These are phyloP conservation scores for Dendrolimus punctatus DNA, from an alignment of 1,140 invertebrate genomes.

Conservation along the genomic window DNA sequence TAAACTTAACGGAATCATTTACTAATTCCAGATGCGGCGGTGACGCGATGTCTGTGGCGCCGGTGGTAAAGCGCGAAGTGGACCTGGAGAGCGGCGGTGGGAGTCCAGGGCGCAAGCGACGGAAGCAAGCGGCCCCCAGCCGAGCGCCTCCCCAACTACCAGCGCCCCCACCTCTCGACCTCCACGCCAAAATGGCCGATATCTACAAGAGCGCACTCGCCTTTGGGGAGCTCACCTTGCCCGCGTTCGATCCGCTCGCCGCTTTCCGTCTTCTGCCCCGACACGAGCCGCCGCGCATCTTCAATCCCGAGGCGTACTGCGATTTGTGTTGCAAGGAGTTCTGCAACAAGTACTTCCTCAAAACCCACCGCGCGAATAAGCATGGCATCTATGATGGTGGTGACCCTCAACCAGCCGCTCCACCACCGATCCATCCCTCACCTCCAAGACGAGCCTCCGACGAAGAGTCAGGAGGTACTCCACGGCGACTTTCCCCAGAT, in stretches of 20 bases:
- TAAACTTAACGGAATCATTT: too few species aligned
- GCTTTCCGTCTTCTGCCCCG: slow-evolving; percentile 72
- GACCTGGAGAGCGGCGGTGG: slow-evolving; percentile 48
- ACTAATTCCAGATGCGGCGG: slow-evolving; percentile 62
- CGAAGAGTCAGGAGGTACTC: slow-evolving; percentile 71
- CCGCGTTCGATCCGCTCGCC: slow-evolving; percentile 63
- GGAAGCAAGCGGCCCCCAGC: slow-evolving; percentile 61
- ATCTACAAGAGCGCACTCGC: slow-evolving; percentile 68
- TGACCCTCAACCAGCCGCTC: slow-evolving; percentile 64
- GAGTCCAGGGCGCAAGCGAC: slow-evolving; percentile 58
- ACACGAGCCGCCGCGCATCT: slow-evolving; percentile 85
- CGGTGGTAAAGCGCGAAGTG: slow-evolving; percentile 64
- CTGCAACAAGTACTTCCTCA: slow-evolving; percentile 99
- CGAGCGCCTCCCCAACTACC: slow-evolving; percentile 37
- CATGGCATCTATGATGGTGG: slow-evolving; percentile 86
- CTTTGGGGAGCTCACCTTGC: slow-evolving; percentile 63
- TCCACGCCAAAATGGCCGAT: slow-evolving; percentile 69
- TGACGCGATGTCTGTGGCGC: slow-evolving; percentile 69
- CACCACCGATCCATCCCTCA: slow-evolving; percentile 50
- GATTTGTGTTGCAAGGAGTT: slow-evolving; percentile 99
- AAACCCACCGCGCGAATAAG: slow-evolving; percentile 97
- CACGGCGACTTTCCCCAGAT: slow-evolving; percentile 74
- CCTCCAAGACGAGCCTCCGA: slow-evolving; percentile 63
- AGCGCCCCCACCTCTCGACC: slow-evolving; percentile 42
- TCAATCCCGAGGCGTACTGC: slow-evolving; percentile 97